Conservation (phyloP, 2,797 vertebrate species). For the Siniperca undulata region DNA sequence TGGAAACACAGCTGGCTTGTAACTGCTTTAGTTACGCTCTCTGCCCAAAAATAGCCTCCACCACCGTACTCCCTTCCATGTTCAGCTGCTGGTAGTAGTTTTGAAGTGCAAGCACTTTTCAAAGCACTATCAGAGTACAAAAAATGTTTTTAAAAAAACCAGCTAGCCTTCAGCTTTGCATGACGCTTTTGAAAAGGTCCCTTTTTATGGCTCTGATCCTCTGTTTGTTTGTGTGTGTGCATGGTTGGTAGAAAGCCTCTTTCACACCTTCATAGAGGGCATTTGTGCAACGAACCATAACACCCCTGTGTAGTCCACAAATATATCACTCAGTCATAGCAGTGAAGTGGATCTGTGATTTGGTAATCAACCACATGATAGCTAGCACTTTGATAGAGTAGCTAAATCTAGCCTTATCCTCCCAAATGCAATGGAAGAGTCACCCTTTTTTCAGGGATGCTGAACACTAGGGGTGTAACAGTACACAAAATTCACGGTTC, state of each 20-base stretch:
- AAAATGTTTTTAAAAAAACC: background rate
- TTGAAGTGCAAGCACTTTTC: conserved; percentile 61
- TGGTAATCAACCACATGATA: background rate
- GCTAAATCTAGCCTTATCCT: background rate
- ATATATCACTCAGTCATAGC: conserved; percentile 12
- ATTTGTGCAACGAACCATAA: conserved; percentile 61
- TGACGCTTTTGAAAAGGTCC: conserved; percentile 37
- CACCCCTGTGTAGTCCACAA: conserved; percentile 54
- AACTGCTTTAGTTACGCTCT: conserved; percentile 61
- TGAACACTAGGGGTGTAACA: background rate
- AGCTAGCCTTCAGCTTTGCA: conserved; percentile 23
- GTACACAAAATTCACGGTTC: too few relatives aligned
- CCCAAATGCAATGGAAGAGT: too few relatives aligned
- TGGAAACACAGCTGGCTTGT: conserved; percentile 80
- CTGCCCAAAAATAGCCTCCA: conserved; percentile 67
- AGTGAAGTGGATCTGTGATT: conserved; percentile 16
- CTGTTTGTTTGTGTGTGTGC: conserved; percentile 72
- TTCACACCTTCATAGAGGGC: conserved; percentile 62
- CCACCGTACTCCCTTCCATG: conserved; percentile 45
- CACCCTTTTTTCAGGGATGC: background rate
- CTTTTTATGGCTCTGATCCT: conserved; percentile 52
- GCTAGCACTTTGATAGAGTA: conserved; percentile 3
- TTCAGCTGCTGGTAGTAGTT: conserved; percentile 57
- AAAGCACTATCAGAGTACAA: conserved; percentile 18
- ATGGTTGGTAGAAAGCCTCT: conserved; percentile 56